Conservation (phyloP, 2,888 invertebrate species). For the Pseudolycoriella hygida region DNA sequence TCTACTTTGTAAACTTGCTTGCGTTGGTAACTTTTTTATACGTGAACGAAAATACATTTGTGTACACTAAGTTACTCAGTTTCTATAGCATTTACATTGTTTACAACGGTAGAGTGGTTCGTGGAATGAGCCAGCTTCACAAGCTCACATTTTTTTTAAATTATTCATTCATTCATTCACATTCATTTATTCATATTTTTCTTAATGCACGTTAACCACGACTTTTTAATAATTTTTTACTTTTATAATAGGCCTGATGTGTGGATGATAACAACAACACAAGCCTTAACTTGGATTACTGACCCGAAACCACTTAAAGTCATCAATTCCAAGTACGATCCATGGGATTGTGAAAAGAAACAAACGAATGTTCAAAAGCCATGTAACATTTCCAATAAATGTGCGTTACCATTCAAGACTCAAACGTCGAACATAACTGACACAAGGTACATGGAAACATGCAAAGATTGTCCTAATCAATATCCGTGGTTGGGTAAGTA, state of each 20-base stretch:
- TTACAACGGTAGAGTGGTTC: too few species aligned
- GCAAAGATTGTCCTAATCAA: conserved; percentile 65
- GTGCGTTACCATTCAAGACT: conserved; percentile 62
- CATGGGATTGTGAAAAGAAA: conserved; percentile 65
- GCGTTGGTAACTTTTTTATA: too few species aligned
- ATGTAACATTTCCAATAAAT: conserved; percentile 67
- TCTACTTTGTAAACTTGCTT: too few species aligned
- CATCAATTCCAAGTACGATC: conserved; percentile 51
- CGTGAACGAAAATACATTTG: too few species aligned
- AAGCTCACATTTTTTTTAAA: too few species aligned
- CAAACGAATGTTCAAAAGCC: conserved; percentile 53
- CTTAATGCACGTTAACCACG: too few species aligned
- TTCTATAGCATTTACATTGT: too few species aligned
- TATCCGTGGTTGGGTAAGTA: conserved; percentile 59
- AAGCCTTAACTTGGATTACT: conserved; percentile 80
- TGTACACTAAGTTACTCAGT: too few species aligned
- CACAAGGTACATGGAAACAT: conserved; percentile 76
- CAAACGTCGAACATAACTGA: conserved; percentile 60
- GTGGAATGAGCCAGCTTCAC: too few species aligned
- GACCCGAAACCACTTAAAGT: conserved; percentile 58
- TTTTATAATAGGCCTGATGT: conserved; percentile 53
- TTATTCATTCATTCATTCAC: too few species aligned
- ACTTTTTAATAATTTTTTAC: too few species aligned
- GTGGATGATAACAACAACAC: conserved; percentile 72
- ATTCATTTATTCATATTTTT: too few species aligned